Percentiles rank a stretch among this genome's conserved stretches.
These are phyloP conservation scores for Bothrops alternatus DNA, from an alignment of 2,797 vertebrate species.

Conservation along the genomic window DNA sequence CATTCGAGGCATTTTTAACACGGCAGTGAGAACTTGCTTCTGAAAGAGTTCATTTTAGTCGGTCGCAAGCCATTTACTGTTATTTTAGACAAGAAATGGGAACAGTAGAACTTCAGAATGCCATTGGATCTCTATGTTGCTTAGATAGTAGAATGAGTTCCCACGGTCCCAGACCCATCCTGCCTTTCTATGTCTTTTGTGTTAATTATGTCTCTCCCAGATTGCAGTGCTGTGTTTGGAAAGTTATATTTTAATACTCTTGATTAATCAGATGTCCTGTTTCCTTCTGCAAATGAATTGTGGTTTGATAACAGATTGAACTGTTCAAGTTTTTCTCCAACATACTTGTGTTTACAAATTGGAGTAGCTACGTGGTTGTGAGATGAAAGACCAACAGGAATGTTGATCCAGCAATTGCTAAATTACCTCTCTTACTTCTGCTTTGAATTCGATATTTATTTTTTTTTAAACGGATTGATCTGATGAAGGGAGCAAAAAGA, in stretches of 20 bases:
- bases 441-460: not conserved
- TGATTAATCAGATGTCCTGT: not conserved
- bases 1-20: not conserved
- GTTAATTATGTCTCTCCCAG: not conserved
- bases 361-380: not conserved
- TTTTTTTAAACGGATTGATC: not conserved
- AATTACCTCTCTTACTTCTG: not conserved
- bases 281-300: not conserved
- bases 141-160: not conserved
- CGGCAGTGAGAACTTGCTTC: not conserved
- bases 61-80: not conserved
- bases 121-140: not conserved
- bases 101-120: not conserved
- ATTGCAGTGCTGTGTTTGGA: not conserved
- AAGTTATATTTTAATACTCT: not conserved
- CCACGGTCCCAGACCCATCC: not conserved
- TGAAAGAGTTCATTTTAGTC: not conserved
- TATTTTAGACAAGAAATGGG: not conserved
- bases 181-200: not conserved
- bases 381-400: not conserved
- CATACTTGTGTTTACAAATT: not conserved
- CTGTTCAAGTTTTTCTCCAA: not conserved
- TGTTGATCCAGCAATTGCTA: not conserved
- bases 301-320: not conserved
- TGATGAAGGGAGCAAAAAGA: not conserved